phyloP scores from a whole-genome alignment of 2,888 invertebrate species.

The Cosmia trapezina region DNA sequence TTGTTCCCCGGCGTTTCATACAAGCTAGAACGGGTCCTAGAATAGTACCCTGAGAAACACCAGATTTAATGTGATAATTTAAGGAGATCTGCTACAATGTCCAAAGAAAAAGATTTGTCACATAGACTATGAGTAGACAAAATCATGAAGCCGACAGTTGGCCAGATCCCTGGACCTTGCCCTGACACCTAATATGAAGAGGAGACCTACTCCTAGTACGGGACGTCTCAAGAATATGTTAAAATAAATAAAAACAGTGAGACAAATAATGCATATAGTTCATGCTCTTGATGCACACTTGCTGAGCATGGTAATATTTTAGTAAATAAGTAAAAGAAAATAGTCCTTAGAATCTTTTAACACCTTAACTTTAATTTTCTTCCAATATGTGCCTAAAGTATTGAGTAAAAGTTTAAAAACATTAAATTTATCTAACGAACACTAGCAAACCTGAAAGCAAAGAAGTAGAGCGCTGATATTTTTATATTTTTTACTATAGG shows the following conservation, averaged over 20 bases:
- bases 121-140: background rate
- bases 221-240: slow-evolving; percentile 11
- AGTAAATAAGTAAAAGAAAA: background rate
- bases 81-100: background rate
- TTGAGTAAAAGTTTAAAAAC: background rate
- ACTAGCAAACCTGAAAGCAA: slow-evolving; percentile 10
- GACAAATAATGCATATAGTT: background rate
- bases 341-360: background rate
- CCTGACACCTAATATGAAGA: slow-evolving; percentile 15
- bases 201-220: background rate
- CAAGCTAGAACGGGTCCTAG: slow-evolving; percentile 2
- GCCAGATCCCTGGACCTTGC: slow-evolving; percentile 6
- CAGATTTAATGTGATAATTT: background rate
- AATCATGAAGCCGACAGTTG: background rate
- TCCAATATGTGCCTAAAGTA: background rate
- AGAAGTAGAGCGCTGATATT: slow-evolving; percentile 3
- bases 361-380: background rate
- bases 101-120: background rate
- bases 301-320: background rate
- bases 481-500: slow-evolving; percentile 25
- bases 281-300: background rate
- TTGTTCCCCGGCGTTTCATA: background rate
- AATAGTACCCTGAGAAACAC: background rate
- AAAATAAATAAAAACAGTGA: slow-evolving; percentile 10
- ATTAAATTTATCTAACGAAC: slow-evolving; percentile 1